Evolutionary conservation across 2,888 invertebrate genomes (phyloP), one percentile per base, ranked within the genome.

Genomic region (Agrenia bidenticulata): DNA sequence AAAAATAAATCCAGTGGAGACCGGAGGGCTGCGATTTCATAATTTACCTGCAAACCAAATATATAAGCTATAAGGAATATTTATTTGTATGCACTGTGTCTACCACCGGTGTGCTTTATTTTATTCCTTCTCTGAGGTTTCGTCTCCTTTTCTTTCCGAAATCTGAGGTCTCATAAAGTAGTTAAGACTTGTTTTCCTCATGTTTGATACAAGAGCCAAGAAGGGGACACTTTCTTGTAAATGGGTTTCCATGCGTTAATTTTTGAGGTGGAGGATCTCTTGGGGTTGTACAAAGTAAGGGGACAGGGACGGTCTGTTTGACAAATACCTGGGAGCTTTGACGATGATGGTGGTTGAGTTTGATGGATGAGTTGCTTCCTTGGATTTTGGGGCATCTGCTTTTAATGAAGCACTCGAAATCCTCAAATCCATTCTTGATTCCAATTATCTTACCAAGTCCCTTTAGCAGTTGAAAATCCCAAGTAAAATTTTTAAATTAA

Each of bases 201-300:
- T 17, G 9, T 15, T 45, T 5, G 45, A 45, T 45, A 45, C 45
- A 45, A 32, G 32, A 32, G 15, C 4, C 4, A 45, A 5, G 55
- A 55, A 55, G 24, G 17, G 55, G 27, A 21, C 37, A 27, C 39
- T 37, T 57, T 41, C 55, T 21, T 41, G 56, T 41, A 39, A 32
- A 57, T 41, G 27, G 56, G 39, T 37, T 57, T 57, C 19, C 56
- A 41, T 37, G 56, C 56, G 56, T 57, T 57, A 57, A 57, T 57
- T 57, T 57, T 21, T 57, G 56, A 57, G 56, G 56, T 57, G 41
- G 15, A 45, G 45, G 15, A 11, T 11, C 15, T 15, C 45, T 19
- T 5, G 45, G 15, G 45, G 45, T 45, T 45, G 45, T 39, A 45
- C 45, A 45, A 45, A 45, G 15, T 17, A 39, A 57, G 56, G 56